These are phyloP conservation scores for Salminus brasiliensis DNA, from an alignment of 2,113 vertebrate species.

Conservation along the genomic window DNA sequence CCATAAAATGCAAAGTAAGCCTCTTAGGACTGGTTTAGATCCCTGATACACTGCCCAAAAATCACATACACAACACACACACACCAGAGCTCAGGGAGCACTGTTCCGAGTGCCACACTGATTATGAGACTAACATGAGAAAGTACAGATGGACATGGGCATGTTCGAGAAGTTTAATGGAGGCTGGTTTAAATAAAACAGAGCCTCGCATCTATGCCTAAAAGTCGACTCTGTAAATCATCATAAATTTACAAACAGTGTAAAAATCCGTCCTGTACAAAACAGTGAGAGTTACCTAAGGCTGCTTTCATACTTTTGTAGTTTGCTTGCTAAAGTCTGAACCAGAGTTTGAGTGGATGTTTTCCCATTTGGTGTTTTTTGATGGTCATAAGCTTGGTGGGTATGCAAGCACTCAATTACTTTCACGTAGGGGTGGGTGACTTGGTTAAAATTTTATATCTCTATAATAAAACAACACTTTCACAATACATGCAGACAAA, in stretches of 20 bases:
- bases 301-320: no score
- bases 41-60: background rate
- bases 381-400: no score
- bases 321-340: no score
- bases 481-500: no score
- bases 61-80: background rate
- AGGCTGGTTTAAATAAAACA: background rate
- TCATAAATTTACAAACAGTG: background rate
- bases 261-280: background rate
- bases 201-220: background rate
- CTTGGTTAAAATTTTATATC: no score
- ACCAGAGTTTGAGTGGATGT: no score
- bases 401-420: no score
- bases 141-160: background rate
- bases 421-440: no score
- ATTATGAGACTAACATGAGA: background rate
- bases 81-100: background rate
- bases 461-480: no score
- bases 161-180: background rate
- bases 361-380: no score
- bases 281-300: background rate
- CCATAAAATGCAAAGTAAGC: conserved; percentile 30
- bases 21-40: conserved; percentile 30
- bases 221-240: background rate
- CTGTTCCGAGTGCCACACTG: background rate